Base-by-base conservation (phyloP, 2,113 vertebrate genomes). In the Tinamus guttatus region DNA sequence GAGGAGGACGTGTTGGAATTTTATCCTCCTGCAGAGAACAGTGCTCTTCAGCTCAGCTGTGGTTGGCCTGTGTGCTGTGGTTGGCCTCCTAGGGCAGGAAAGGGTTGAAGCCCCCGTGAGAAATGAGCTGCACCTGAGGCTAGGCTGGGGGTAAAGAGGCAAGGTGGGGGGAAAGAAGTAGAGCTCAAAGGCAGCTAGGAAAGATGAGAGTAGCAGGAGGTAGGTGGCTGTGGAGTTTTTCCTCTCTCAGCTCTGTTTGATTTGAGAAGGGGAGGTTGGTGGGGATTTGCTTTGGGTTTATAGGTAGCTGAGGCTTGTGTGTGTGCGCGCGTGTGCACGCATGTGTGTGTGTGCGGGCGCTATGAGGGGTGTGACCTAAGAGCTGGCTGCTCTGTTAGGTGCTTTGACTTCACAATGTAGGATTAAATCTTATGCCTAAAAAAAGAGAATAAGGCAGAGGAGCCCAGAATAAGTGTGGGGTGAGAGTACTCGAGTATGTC, bases 181-280 rank as follows among this genome's bases (percentile, higher is more conserved):
- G 75, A 90, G 59, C 59, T 6, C 16, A 5, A 15, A 58, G 54
- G 9, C 17, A 32, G 54, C 6, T 30, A 75, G 49, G 38, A 34
- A 71, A 78, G 69, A 75, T 52, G 28, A 51, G 65, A 65, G 54
- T 64, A 67, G 88, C 76, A 74, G 90, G 51, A 7, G 16, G 47
- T 27, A 13, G 79, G 54, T 41, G 73, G 88, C 69, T 78, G 88
- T 12, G 64, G 22, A 86, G 47, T 64, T 11, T 9, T 73, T 88
- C 88, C 93, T 93, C 86, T 60, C 74, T 93, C 89, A 71, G 40
- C 56, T 60, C 9, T 84, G 58, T 93, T 94, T 93, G 81, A 93
- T 92, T 86, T 90, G 83, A 30, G 86, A 38, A 92, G 80, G 20
- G 70, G 74, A 81, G 56, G 77, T 78, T 17, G 71, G 60, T 64